Evolutionary conservation across 2,888 invertebrate species (phyloP).

Genomic region (Synergus itoensis): DNA sequence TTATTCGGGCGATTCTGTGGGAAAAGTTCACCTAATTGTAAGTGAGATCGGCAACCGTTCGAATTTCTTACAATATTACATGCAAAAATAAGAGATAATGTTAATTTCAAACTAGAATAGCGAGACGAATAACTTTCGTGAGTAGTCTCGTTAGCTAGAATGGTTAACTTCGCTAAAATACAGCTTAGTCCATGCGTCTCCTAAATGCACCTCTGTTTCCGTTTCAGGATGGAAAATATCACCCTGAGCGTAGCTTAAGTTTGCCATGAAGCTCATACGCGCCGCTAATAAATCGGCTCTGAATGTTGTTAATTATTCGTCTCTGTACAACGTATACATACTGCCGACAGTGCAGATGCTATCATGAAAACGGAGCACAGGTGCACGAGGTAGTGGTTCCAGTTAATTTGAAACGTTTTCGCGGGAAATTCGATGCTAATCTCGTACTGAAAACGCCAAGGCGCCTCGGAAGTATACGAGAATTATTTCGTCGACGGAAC

Average conservation of each 20-base stretch:
- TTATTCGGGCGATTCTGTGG: slow-evolving; percentile 56
- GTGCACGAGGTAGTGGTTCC: slow-evolving; percentile 59
- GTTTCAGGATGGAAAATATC: not conserved
- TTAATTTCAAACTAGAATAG: not conserved
- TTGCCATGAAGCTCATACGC: slow-evolving; percentile 49
- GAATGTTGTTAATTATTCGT: slow-evolving; percentile 61
- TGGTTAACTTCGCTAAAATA: not conserved
- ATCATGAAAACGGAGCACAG: slow-evolving; percentile 63
- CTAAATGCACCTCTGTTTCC: not conserved
- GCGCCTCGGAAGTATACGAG: slow-evolving; percentile 49
- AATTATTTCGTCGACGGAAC: slow-evolving; percentile 49
- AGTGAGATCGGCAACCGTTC: slow-evolving; percentile 13
- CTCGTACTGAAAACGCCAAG: slow-evolving; percentile 55
- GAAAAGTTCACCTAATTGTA: slow-evolving; percentile 44
- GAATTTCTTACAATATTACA: slow-evolving; percentile 20
- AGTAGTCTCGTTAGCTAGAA: not conserved
- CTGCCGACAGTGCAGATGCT: slow-evolving; percentile 50
- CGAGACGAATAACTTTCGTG: not conserved
- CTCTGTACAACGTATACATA: slow-evolving; percentile 30
- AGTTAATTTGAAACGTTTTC: slow-evolving; percentile 72
- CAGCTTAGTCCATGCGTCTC: not conserved
- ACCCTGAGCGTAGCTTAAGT: slow-evolving; percentile 4
- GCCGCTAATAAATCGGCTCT: slow-evolving; percentile 58
- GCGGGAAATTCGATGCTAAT: slow-evolving; percentile 66
- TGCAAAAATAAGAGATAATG: not conserved